Evolutionary conservation across 2,113 vertebrate species (phyloP).

Genomic region (Synchiropus splendidus): DNA sequence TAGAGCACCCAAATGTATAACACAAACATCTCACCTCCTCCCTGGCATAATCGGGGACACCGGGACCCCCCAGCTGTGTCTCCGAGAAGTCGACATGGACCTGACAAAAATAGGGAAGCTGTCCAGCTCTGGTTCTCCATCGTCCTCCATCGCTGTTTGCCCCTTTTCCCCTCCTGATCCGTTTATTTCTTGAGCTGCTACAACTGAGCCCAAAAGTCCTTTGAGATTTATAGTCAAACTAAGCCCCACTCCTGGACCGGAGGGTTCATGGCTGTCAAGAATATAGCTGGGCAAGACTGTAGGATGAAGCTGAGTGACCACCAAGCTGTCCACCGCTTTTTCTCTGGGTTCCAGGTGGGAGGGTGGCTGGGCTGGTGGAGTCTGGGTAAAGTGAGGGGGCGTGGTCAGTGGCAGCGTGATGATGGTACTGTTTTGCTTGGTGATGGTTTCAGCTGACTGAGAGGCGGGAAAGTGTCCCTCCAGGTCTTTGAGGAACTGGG

Average conservation of each 20-base stretch:
- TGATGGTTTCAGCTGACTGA: conserved; percentile 5
- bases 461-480: conserved; percentile 12
- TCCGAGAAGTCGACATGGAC: conserved; percentile 70
- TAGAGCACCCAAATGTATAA: neutral
- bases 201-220: conserved; percentile 29
- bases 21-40: conserved; percentile 66
- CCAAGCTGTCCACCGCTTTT: conserved; percentile 12
- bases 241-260: conserved; percentile 12
- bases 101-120: conserved; percentile 67
- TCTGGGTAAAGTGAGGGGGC: neutral
- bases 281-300: conserved; percentile 9
- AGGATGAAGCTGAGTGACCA: conserved; percentile 29
- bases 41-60: conserved; percentile 68
- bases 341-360: conserved; percentile 6
- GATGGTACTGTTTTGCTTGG: too few species aligned
- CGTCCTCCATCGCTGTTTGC: conserved; percentile 20
- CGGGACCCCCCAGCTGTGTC: conserved; percentile 81
- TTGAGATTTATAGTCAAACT: conserved; percentile 33
- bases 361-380: neutral
- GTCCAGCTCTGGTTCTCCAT: conserved; percentile 41
- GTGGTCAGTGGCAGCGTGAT: conserved; percentile 6
- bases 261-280: conserved; percentile 13
- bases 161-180: conserved; percentile 4
- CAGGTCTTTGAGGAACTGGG: conserved; percentile 77
- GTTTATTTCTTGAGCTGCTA: conserved; percentile 4